These are phyloP conservation scores for Seriola aureovittata DNA, from an alignment of 2,113 vertebrate genomes.

Conservation along the genomic window DNA sequence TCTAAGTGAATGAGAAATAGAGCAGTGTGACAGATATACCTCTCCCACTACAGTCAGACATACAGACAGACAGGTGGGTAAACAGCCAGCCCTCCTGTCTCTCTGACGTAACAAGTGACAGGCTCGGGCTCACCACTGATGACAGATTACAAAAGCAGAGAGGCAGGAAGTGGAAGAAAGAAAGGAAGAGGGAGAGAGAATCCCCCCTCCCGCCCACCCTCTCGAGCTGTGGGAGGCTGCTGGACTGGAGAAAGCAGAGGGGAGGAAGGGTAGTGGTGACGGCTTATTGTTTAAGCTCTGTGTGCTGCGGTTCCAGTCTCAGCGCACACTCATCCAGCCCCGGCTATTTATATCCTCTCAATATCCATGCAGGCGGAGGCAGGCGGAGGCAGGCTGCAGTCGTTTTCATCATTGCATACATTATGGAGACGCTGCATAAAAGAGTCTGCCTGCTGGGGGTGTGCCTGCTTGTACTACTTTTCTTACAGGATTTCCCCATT, in stretches of 20 bases:
- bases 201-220: background rate
- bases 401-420: slow-evolving; percentile 72
- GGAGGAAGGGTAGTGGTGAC: slow-evolving; percentile 69
- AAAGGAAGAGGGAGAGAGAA: slow-evolving; percentile 72
- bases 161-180: slow-evolving; percentile 77
- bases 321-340: slow-evolving; percentile 60
- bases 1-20: slow-evolving; percentile 45
- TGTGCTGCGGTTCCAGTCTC: slow-evolving; percentile 68
- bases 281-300: slow-evolving; percentile 79
- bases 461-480: slow-evolving; percentile 26
- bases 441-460: slow-evolving; percentile 36
- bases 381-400: slow-evolving; percentile 66
- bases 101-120: slow-evolving; percentile 65
- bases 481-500: slow-evolving; percentile 31
- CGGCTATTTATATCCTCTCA: slow-evolving; percentile 80
- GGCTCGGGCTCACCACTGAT: slow-evolving; percentile 43
- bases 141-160: slow-evolving; percentile 70
- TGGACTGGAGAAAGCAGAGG: slow-evolving; percentile 62
- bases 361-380: slow-evolving; percentile 70
- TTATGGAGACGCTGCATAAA: slow-evolving; percentile 55
- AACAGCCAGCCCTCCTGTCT: slow-evolving; percentile 34
- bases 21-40: slow-evolving; percentile 21
- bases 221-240: slow-evolving; percentile 57
- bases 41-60: slow-evolving; percentile 38
- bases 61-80: slow-evolving; percentile 38